Percentiles rank a stretch among this genome's conserved stretches.
These are phyloP conservation scores for Polietes domitor DNA, from an alignment of 2,888 invertebrate genomes.

Conservation along the genomic window DNA sequence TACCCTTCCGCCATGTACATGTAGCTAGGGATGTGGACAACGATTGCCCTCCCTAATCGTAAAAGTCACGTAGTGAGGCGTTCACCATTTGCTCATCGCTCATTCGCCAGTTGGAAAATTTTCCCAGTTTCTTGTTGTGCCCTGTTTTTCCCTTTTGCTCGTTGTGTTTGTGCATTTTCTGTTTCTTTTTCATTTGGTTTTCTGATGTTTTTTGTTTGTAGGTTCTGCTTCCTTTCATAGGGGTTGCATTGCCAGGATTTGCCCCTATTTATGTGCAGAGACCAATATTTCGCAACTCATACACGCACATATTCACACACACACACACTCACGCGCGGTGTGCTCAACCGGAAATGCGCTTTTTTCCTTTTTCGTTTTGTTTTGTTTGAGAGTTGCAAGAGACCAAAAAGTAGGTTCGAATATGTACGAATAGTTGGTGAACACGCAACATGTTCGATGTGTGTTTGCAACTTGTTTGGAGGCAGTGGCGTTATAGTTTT, in stretches of 20 bases:
- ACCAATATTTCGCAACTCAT: neutral
- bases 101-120: conserved; percentile 50
- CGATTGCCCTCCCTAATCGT: conserved; percentile 74
- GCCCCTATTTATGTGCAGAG: conserved; percentile 41
- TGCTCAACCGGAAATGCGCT: conserved; percentile 42
- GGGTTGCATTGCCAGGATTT: conserved; percentile 18
- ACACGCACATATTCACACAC: no score
- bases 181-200: conserved; percentile 29
- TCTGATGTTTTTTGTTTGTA: conserved; percentile 46
- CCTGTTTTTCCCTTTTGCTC: neutral
- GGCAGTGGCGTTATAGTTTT: conserved; percentile 37
- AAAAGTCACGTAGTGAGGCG: conserved; percentile 79
- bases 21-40: neutral
- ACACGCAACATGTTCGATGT: neutral
- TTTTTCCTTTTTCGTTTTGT: conserved; percentile 1
- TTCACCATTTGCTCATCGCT: conserved; percentile 66
- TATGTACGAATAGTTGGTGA: neutral
- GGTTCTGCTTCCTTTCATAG: conserved; percentile 9
- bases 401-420: conserved; percentile 26
- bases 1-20: neutral
- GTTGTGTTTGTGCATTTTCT: conserved; percentile 44
- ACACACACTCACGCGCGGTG: neutral
- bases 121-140: conserved; percentile 12
- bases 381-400: conserved; percentile 3
- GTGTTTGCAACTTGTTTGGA: neutral